Conservation (phyloP, 2,888 invertebrate genomes). For the Metacarcinus magister region DNA sequence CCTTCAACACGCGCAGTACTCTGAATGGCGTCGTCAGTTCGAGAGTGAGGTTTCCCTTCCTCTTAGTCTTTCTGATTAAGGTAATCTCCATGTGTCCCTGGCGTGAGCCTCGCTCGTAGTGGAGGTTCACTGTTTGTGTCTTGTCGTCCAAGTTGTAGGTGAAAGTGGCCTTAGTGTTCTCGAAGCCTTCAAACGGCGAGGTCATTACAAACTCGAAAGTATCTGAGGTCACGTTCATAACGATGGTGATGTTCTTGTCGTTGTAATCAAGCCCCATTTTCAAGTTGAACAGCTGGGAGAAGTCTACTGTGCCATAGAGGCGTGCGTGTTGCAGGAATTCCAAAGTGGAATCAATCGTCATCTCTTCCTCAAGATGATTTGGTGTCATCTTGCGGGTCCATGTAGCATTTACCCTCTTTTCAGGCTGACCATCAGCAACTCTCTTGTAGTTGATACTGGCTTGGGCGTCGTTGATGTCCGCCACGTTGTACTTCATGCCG, state of each 20-base stretch:
- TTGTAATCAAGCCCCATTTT: conserved; percentile 51
- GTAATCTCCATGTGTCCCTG: conserved; percentile 67
- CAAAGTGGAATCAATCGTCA: conserved; percentile 74
- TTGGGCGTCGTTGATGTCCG: conserved; percentile 72
- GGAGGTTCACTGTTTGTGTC: conserved; percentile 66
- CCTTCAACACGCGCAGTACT: conserved; percentile 61
- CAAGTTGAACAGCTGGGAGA: conserved; percentile 53
- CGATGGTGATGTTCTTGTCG: conserved; percentile 60
- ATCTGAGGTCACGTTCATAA: conserved; percentile 58
- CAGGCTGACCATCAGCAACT: background rate
- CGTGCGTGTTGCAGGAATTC: conserved; percentile 58
- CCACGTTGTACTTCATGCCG: conserved; percentile 70
- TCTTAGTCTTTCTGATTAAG: conserved; percentile 64
- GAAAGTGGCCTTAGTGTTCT: conserved; percentile 59
- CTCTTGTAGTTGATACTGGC: conserved; percentile 76
- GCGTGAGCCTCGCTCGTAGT: conserved; percentile 72
- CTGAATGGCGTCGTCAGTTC: conserved; percentile 79
- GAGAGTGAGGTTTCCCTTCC: conserved; percentile 65
- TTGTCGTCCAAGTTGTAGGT: conserved; percentile 66
- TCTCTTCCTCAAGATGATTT: conserved; percentile 67
- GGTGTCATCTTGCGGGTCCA: conserved; percentile 69
- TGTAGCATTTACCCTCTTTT: conserved; percentile 45
- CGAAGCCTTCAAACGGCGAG: conserved; percentile 76
- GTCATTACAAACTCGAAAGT: conserved; percentile 65
- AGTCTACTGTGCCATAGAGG: conserved; percentile 67